Evolutionary conservation across 2,113 vertebrate species (phyloP), one percentile per base, ranked within the genome.

Genomic region (Lycaon pictus): DNA sequence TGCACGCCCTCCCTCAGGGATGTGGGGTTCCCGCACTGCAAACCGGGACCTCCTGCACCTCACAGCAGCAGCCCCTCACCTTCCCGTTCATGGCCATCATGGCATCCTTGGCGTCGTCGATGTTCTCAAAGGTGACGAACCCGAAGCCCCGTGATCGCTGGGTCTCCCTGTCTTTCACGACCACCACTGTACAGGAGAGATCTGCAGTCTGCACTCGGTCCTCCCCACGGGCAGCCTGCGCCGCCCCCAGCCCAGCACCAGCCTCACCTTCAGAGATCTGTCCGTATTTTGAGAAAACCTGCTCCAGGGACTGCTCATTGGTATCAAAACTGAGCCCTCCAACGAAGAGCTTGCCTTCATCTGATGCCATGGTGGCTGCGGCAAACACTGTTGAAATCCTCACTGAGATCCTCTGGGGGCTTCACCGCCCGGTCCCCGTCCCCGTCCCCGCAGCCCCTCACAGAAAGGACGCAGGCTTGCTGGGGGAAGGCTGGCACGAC

Each of bases 71-170:
- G 3, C 17, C 17, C 12, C 98, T 98, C 97, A 99, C 99, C 99
- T 99, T 99, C 63, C 99, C 99, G 0, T 99, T 99, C 99, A 99
- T 99, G 83, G 99, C 99, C 67, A 99, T 99, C 99, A 99, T 98
- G 0, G 99, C 99, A 0, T 99, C 99, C 97, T 99, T 99, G 0
- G 99, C 99, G 16, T 99, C 99, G 0, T 99, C 99, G 0, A 99
- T 99, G 82, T 99, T 99, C 91, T 99, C 99, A 77, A 99, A 99
- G 20, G 99, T 99, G 67, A 99, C 99, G 63, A 99, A 99, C 7
- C 99, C 99, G 91, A 99, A 99, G 0, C 99, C 99, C 83, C 99
- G 99, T 11, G 99, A 99, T 48, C 99, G 98, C 88, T 99, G 99
- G 0, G 99, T 99, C 93, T 99, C 99, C 98, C 99, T 98, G 99